phyloP scores from a whole-genome alignment of 2,113 vertebrate species.

The Lucifuga dentata region DNA sequence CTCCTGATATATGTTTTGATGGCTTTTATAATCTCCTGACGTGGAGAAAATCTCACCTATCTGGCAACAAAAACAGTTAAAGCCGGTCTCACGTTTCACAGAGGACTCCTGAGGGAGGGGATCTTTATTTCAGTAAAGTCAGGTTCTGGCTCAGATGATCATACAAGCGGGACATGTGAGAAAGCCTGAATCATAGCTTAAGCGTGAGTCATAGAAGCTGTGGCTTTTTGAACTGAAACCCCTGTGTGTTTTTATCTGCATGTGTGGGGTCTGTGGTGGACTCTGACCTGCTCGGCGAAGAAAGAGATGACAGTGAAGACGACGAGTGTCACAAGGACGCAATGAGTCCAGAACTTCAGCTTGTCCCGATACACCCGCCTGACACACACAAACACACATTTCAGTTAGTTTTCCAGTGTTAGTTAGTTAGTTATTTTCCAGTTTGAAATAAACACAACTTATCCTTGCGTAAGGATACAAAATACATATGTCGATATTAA shows the following conservation, averaged over 20 bases:
- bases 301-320: conserved; percentile 96
- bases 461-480: too few species aligned
- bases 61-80: conserved; percentile 17
- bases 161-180: conserved; percentile 42
- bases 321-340: conserved; percentile 93
- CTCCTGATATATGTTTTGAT: neutral
- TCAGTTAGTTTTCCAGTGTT: neutral
- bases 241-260: neutral
- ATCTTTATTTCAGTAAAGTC: conserved; percentile 52
- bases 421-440: neutral
- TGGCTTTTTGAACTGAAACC: neutral
- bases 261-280: conserved; percentile 4
- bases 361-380: conserved; percentile 97
- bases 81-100: conserved; percentile 20
- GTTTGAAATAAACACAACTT: neutral
- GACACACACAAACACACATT: conserved; percentile 22
- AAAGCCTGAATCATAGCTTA: conserved; percentile 42
- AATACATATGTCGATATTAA: too few species aligned
- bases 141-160: conserved; percentile 24
- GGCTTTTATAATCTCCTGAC: neutral
- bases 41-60: neutral
- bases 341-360: conserved; percentile 99
- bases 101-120: conserved; percentile 5
- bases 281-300: conserved; percentile 96
- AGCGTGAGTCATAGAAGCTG: conserved; percentile 59